These are phyloP conservation scores for Mallotus villosus DNA, from an alignment of 2,797 vertebrate genomes.

Conservation along the genomic window DNA sequence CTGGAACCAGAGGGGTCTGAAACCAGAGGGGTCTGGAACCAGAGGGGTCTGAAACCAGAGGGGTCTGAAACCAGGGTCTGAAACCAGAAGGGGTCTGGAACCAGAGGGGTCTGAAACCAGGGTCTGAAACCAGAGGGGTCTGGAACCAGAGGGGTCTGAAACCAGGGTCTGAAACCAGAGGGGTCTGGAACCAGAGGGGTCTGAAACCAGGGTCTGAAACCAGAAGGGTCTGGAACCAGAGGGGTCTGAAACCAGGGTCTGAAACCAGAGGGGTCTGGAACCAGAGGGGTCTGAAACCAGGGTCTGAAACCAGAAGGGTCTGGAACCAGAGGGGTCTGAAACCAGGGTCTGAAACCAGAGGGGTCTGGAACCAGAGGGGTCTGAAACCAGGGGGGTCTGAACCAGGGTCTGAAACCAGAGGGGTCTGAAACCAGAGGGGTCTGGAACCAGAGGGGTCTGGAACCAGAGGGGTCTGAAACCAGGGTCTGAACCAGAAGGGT, in stretches of 20 bases:
- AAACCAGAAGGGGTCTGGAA: too few species aligned
- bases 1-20: not conserved
- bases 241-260: constrained; percentile 40
- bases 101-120: not conserved
- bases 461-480: too few species aligned
- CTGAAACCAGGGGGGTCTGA: too few species aligned
- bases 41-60: not conserved
- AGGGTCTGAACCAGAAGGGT: not conserved
- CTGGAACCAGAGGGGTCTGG: constrained; percentile 40
- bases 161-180: too few species aligned
- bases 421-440: constrained; percentile 13
- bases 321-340: constrained; percentile 31
- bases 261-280: too few species aligned
- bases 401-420: not conserved
- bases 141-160: constrained; percentile 31
- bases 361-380: not conserved
- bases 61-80: constrained; percentile 42
- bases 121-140: not conserved
- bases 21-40: not conserved
- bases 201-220: not conserved
- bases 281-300: not conserved
- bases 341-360: too few species aligned
- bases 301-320: not conserved
- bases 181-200: not conserved
- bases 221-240: constrained; percentile 2